These are phyloP conservation scores for Halictus rubicundus DNA, from an alignment of 1,140 invertebrate genomes.

Conservation along the genomic window DNA sequence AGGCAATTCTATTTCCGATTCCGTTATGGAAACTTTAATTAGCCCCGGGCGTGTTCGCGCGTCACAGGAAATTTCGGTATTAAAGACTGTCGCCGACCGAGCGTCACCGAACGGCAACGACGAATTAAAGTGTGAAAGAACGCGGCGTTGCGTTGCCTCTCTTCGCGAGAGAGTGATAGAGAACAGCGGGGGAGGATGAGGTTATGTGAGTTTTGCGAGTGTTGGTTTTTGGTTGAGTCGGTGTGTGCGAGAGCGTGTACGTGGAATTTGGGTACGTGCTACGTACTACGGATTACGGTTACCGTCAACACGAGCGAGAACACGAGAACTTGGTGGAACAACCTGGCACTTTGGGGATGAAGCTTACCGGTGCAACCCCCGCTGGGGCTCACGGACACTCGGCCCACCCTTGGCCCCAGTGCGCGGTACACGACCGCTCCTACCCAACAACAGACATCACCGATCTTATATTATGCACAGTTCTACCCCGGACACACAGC, in stretches of 20 bases:
- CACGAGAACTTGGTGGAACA: conserved; percentile 76
- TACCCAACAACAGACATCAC: conserved; percentile 79
- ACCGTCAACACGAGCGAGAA: conserved; percentile 71
- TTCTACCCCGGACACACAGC: conserved; percentile 40
- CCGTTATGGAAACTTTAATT: neutral
- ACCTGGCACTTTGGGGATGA: conserved; percentile 77
- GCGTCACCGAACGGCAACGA: neutral
- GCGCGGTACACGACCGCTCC: conserved; percentile 80
- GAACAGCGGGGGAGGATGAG: neutral
- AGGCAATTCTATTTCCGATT: neutral
- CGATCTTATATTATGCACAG: conserved; percentile 71
- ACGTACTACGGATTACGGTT: conserved; percentile 77
- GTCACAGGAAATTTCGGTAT: neutral
- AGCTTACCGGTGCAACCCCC: conserved; percentile 81
- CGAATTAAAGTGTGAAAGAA: neutral
- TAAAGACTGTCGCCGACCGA: neutral
- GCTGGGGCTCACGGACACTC: conserved; percentile 79
- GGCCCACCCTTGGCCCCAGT: conserved; percentile 78
- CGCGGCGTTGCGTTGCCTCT: neutral
- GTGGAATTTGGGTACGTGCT: conserved; percentile 69
- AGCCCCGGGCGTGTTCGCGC: neutral
- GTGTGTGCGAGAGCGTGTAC: conserved; percentile 28
- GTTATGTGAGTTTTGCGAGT: neutral
- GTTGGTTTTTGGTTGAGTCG: conserved; percentile 7
- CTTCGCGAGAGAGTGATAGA: no score